Base-by-base conservation (phyloP, 2,113 vertebrate genomes). In the Aramus guarauna region DNA sequence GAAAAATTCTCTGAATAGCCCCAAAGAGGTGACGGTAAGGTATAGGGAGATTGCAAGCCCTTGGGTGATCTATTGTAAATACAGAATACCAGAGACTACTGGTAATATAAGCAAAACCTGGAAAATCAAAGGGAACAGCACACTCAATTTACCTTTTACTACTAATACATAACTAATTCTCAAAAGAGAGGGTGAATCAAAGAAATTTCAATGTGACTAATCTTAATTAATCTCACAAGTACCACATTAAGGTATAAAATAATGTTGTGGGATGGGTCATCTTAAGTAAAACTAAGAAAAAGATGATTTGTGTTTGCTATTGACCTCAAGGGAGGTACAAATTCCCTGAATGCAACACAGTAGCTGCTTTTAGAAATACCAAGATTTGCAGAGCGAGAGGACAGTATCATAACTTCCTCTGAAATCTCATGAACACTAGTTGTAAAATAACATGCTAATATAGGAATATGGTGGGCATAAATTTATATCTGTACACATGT, bases 171-270 rank as follows among this genome's bases (percentile, higher is more conserved):
- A 9, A 8, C 1, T 0, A 5, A 27, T 14, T 12, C 45, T 24
- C 0, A 2, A 30, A 15, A 77, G 11, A 41, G 3, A 23, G 4
- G 2, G 10, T 3, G 3, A 48, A 47, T 5, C 3, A 5, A 24
- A 29, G 20, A 56, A n/a, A 27, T 27, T 1, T 9, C 0, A 67
- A 8, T 6, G 19, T 16, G 14, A 34, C 1, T 37, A 9, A 37
- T 11, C 1, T 11, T 3, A 9, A 36, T 20, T 2, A 36, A 55
- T 15, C 1, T 3, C 23, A 26, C 7, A 5, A 0, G 0, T 1
- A 19, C 1, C 9, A 43, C 0, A 9, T 0, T 1, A 43, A 26
- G 9, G 2, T 2, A 30, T 45, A 37, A 72, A 66, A 72, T 16
- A 29, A 34, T 20, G 9, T 5, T 34, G 15, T 20, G 6, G 32